Base-by-base conservation (phyloP, 2,113 vertebrate species). In the Scatophagus argus region DNA sequence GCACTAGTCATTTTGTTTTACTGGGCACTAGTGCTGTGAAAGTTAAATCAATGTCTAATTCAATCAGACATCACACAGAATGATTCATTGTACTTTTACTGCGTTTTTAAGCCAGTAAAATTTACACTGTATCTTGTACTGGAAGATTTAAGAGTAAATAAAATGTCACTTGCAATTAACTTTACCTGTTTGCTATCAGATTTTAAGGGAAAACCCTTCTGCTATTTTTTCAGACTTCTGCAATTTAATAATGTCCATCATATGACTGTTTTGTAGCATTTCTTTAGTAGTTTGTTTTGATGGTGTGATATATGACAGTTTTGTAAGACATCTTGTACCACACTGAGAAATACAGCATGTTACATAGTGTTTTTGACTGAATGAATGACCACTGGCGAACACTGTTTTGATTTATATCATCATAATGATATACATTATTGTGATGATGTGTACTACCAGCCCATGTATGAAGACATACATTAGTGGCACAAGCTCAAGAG, bases 1-100 rank as follows among this genome's bases (percentile, higher is more conserved):
- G 72, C 65, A 29, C 68, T 65, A 61, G 87, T 80, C 64, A 83
- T 88, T 86, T 88, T 41, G 29, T 90, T 93, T 94, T 89, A 94
- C 86, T 85, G 82, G 83, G 77, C 86, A 80, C 79, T 85, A 74
- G 70, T 88, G 91, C 87, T 88, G 72, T 87, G 77, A 86, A 92
- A 86, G 74, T 83, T 79, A 89, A 87, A 87, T 91, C 74, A 83
- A 76, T 32, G 87, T 88, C 86, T 56, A 69, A 87, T 86, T 81
- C 51, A 77, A 81, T 92, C 83, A 91, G 23, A 73, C 56, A 41
- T 75, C 58, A 49, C 14, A 46, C 29, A 34, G 64, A 77, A 58
- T 58, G 55, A 87, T 88, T 82, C 77, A 81, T 78, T 78, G 7
- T 64, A 69, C 29, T 65, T 82, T 74, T 74, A 80, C 38, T 34